phyloP scores from a whole-genome alignment of 53 echinoderm and acorn worm species.

The Echinometra lucunter region DNA sequence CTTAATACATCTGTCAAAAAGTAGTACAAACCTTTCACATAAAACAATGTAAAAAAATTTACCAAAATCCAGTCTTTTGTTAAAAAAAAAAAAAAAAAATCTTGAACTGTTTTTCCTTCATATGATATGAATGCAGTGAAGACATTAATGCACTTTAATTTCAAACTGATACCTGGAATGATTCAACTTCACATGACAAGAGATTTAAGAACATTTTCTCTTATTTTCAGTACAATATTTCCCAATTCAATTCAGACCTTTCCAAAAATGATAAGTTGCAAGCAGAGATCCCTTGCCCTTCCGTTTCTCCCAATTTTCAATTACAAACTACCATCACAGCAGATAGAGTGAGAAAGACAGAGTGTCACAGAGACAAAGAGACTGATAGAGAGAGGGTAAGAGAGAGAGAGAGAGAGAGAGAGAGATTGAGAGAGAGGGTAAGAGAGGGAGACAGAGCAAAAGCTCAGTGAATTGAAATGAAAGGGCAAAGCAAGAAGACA shows the following conservation, averaged over 20 bases:
- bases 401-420: background rate
- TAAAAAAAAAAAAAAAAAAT: background rate
- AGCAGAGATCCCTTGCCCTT: background rate
- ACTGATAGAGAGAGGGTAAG: background rate
- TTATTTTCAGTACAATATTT: background rate
- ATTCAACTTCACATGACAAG: background rate
- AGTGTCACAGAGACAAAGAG: background rate
- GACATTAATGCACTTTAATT: background rate
- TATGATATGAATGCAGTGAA: too few species aligned
- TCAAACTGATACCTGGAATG: background rate
- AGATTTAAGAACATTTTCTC: background rate
- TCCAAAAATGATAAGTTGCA: background rate
- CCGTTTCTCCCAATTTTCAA: background rate
- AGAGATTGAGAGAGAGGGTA: background rate
- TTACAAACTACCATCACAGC: background rate
- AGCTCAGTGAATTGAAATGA: background rate
- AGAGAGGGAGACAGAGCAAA: background rate
- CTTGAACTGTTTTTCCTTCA: too few species aligned
- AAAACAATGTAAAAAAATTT: background rate
- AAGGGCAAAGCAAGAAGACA: slow-evolving; percentile 5
- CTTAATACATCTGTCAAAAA: too few species aligned
- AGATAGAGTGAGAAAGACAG: background rate
- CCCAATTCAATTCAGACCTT: background rate
- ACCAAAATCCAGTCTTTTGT: background rate
- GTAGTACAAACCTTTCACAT: too few species aligned